A percentile compares a stretch with the other conserved stretches of the same genome.
phyloP scores from a whole-genome alignment of 2,797 vertebrate species.

The Calcarius lapponicus region DNA sequence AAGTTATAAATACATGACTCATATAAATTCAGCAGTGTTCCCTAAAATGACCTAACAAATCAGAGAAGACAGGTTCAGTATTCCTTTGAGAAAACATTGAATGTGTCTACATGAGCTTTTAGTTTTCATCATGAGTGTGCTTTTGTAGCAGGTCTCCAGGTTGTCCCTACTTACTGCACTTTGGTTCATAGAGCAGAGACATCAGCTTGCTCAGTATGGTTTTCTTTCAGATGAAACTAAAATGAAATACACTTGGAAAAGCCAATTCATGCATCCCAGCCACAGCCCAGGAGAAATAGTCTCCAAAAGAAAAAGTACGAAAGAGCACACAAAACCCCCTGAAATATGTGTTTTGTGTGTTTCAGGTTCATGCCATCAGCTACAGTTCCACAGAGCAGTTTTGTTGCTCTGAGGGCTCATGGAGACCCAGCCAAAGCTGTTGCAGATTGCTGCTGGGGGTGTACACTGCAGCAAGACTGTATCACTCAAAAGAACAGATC shows the following conservation, averaged over 20 bases:
- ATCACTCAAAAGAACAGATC: background rate
- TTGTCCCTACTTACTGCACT: background rate
- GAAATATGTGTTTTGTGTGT: background rate
- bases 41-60: background rate
- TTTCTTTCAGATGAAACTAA: background rate
- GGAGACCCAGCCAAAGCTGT: fast-evolving
- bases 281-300: background rate
- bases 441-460: background rate
- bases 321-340: background rate
- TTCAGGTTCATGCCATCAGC: background rate
- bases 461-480: background rate
- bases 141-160: background rate
- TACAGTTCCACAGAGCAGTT: background rate
- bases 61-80: background rate
- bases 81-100: background rate
- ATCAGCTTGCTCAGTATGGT: background rate
- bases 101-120: background rate
- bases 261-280: background rate
- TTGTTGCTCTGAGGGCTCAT: background rate
- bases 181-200: background rate
- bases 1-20: background rate
- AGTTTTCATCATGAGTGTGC: background rate
- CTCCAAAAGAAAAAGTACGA: background rate
- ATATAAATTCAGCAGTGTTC: background rate
- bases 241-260: background rate